A percentile compares a stretch with the other conserved stretches of the same genome.
These are phyloP conservation scores for Agrotis puta DNA, from an alignment of 2,888 invertebrate genomes.

Conservation along the genomic window DNA sequence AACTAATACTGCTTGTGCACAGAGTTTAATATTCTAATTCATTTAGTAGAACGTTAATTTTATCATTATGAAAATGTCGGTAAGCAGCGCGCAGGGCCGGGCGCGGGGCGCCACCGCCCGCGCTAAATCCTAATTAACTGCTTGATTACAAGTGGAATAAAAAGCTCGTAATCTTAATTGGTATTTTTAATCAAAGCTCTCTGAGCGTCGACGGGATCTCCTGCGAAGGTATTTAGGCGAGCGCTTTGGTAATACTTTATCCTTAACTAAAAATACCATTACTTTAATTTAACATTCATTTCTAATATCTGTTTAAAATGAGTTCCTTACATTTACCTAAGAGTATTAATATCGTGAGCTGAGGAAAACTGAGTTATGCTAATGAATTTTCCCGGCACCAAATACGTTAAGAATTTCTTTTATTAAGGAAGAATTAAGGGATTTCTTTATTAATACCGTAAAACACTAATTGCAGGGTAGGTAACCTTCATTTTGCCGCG, in stretches of 20 bases:
- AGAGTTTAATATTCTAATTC: conserved; percentile 52
- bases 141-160: conserved; percentile 86
- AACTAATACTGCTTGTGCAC: conserved; percentile 26
- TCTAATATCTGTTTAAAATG: conserved; percentile 43
- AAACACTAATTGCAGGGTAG: conserved; percentile 81
- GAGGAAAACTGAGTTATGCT: conserved; percentile 64
- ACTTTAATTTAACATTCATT: conserved; percentile 43
- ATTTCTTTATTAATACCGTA: conserved; percentile 83
- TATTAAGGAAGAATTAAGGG: conserved; percentile 80
- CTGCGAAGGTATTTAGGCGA: conserved; percentile 61
- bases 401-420: conserved; percentile 75
- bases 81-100: conserved; percentile 63
- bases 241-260: conserved; percentile 60
- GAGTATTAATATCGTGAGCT: conserved; percentile 60
- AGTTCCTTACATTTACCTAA: conserved; percentile 45
- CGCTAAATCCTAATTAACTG: conserved; percentile 87
- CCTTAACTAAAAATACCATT: conserved; percentile 57
- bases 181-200: conserved; percentile 86
- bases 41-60: conserved; percentile 63
- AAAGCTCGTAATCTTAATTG: conserved; percentile 88
- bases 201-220: conserved; percentile 64
- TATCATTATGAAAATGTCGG: conserved; percentile 68
- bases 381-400: conserved; percentile 65
- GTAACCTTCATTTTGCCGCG: conserved; percentile 77
- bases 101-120: conserved; percentile 66